Conservation (phyloP, 2,888 invertebrate genomes). For the Eutolmus rufibarbis region DNA sequence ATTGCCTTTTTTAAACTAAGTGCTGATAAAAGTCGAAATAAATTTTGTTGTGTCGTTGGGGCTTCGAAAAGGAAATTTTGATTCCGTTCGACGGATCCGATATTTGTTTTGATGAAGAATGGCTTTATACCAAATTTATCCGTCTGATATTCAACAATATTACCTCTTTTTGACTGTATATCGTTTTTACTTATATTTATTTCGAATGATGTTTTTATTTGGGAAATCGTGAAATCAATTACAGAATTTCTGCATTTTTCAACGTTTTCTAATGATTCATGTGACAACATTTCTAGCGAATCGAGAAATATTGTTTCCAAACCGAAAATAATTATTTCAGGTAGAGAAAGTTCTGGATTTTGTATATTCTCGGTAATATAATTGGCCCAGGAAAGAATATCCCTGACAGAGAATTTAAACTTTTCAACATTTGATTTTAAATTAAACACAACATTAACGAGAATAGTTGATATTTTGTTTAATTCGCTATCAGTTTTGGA, state of each 20-base stretch:
- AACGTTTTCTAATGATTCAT: constrained; percentile 69
- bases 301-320: constrained; percentile 91
- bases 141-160: constrained; percentile 48
- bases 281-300: constrained; percentile 82
- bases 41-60: constrained; percentile 82
- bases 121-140: constrained; percentile 76
- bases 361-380: constrained; percentile 65
- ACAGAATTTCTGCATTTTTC: constrained; percentile 65
- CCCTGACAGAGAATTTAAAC: constrained; percentile 87
- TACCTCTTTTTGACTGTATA: constrained; percentile 55
- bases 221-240: constrained; percentile 66
- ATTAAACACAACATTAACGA: constrained; percentile 84
- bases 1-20: constrained; percentile 91
- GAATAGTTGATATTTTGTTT: constrained; percentile 71
- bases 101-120: constrained; percentile 68
- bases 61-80: constrained; percentile 75
- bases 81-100: constrained; percentile 45
- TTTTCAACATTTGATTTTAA: constrained; percentile 78
- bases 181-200: constrained; percentile 43
- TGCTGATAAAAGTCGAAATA: constrained; percentile 83
- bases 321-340: constrained; percentile 85
- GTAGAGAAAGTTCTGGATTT: constrained; percentile 55
- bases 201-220: constrained; percentile 64
- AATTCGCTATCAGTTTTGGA: constrained; percentile 66
- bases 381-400: constrained; percentile 89